Conservation (phyloP, 2,797 vertebrate genomes). For the Falco concolor region DNA sequence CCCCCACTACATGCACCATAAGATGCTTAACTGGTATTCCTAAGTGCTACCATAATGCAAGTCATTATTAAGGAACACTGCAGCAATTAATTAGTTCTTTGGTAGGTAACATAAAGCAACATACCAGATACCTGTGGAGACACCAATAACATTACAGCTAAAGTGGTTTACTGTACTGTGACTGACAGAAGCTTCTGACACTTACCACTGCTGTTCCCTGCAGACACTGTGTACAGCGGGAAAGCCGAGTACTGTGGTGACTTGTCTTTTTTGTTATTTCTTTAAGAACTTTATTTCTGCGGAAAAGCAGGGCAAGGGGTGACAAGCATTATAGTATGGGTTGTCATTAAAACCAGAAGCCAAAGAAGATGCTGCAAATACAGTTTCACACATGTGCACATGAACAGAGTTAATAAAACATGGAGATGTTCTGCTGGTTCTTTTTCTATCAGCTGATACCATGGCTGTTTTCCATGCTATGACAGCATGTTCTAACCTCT, state of each 20-base stretch:
- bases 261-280: conserved; percentile 69
- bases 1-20: neutral
- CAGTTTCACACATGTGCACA: neutral
- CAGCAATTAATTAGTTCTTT: neutral
- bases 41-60: neutral
- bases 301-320: neutral
- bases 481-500: neutral
- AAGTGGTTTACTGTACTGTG: neutral
- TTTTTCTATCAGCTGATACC: neutral
- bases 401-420: neutral
- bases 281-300: conserved; percentile 81
- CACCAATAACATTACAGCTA: neutral
- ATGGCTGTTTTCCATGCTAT: neutral
- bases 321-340: neutral
- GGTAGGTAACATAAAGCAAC: neutral
- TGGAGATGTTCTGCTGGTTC: neutral
- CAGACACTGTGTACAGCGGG: conserved; percentile 75
- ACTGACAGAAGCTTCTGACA: neutral
- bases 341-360: neutral
- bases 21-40: neutral
- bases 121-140: neutral
- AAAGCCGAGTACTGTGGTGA: neutral
- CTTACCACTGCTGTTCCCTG: conserved; percentile 80
- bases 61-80: neutral
- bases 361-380: neutral